Evolutionary conservation across 2,888 invertebrate species (phyloP).

Genomic region (Agrenia bidenticulata): DNA sequence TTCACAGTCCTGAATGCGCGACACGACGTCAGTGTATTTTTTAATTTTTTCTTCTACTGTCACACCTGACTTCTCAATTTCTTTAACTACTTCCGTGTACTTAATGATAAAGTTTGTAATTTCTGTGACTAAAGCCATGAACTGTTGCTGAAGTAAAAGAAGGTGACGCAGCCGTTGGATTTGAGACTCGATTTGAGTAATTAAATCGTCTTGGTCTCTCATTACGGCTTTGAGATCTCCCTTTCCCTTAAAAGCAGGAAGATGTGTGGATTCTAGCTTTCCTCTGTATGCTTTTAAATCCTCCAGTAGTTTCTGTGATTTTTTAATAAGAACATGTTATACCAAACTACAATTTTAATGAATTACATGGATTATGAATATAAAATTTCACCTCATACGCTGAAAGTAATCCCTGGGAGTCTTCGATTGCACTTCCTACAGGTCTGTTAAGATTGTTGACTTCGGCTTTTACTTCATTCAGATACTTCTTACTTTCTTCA

Average conservation of each 20-base stretch:
- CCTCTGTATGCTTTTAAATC: constrained; percentile 76
- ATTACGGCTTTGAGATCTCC: constrained; percentile 77
- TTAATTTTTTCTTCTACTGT: constrained; percentile 83
- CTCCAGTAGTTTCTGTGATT: constrained; percentile 64
- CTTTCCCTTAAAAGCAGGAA: constrained; percentile 62
- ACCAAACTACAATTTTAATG: neutral
- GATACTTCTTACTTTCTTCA: constrained; percentile 75
- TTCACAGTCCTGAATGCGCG: constrained; percentile 86
- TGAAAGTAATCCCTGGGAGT: constrained; percentile 74
- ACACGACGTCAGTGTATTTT: constrained; percentile 79
- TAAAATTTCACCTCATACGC: constrained; percentile 54
- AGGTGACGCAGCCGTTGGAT: constrained; percentile 77
- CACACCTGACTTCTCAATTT: constrained; percentile 80
- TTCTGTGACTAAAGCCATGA: constrained; percentile 80
- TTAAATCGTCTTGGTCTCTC: constrained; percentile 80
- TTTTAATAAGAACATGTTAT: neutral
- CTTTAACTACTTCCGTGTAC: constrained; percentile 79
- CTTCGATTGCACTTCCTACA: constrained; percentile 82
- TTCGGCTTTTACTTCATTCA: constrained; percentile 78
- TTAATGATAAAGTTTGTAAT: constrained; percentile 84
- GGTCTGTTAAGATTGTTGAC: constrained; percentile 80
- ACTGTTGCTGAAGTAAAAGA: constrained; percentile 80
- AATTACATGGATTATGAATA: neutral
- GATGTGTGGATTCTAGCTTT: constrained; percentile 60
- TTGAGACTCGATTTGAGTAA: constrained; percentile 81